These are phyloP conservation scores for Pantherophis guttatus DNA, from an alignment of 2,113 vertebrate species.

Conservation along the genomic window DNA sequence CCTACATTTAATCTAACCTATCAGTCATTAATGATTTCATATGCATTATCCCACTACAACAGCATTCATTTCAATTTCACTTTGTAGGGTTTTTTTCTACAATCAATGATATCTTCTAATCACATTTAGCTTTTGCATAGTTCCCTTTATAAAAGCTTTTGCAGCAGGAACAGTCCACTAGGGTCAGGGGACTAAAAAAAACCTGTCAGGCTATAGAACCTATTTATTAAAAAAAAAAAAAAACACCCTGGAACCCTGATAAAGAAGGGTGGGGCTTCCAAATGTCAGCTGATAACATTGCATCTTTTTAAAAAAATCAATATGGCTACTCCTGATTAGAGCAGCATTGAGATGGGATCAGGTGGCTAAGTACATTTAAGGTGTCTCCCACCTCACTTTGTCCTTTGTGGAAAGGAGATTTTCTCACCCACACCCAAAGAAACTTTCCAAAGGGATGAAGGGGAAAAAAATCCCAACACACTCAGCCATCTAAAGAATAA, in stretches of 20 bases:
- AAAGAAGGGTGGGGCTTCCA: background rate
- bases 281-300: background rate
- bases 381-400: background rate
- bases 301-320: background rate
- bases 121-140: background rate
- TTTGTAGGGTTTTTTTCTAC: background rate
- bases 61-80: constrained; percentile 38
- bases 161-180: background rate
- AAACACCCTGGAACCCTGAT: background rate
- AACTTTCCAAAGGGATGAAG: background rate
- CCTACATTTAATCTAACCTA: constrained; percentile 59
- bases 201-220: background rate
- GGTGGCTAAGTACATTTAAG: background rate
- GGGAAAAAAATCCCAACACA: background rate
- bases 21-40: constrained; percentile 61
- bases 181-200: background rate
- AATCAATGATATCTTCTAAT: background rate
- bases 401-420: background rate
- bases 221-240: background rate
- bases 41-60: constrained; percentile 45
- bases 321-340: background rate
- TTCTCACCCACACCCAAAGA: background rate
- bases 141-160: background rate
- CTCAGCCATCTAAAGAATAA: background rate
- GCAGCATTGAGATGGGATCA: background rate